Conservation (phyloP, 2,113 vertebrate genomes). For the Myanophis thanlyinensis region DNA sequence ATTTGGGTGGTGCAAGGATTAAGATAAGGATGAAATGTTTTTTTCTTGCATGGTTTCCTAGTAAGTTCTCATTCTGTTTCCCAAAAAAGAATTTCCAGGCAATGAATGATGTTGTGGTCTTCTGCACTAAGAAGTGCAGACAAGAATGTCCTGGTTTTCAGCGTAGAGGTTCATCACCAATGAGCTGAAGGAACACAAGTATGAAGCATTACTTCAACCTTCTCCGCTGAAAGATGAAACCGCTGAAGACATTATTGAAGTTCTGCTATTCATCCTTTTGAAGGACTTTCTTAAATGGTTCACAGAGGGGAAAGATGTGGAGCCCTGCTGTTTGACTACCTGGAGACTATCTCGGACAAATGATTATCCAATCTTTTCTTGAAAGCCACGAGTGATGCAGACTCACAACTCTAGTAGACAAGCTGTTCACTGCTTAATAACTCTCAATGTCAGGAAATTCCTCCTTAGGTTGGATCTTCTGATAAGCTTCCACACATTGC, state of each 20-base stretch:
- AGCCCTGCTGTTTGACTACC: neutral
- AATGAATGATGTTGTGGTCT: neutral
- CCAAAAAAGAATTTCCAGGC: neutral
- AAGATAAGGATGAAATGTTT: neutral
- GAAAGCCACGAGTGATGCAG: neutral
- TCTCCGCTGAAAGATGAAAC: neutral
- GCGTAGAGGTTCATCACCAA: neutral
- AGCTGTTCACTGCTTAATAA: neutral
- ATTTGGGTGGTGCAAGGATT: neutral
- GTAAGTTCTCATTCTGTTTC: neutral
- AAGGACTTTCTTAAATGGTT: neutral
- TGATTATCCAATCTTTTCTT: neutral
- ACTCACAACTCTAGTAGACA: neutral
- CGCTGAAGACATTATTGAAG: neutral
- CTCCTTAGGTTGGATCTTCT: neutral
- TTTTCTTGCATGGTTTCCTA: neutral
- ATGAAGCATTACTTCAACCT: neutral
- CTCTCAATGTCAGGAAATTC: neutral
- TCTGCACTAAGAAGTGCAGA: neutral
- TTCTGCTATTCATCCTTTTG: neutral
- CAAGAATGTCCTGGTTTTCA: neutral
- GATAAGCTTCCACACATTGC: neutral
- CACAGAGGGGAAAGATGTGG: neutral
- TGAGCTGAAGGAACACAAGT: neutral
- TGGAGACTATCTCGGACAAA: neutral